Evolutionary conservation across 2,888 invertebrate genomes (phyloP).

Genomic region (Crossocerus cetratus): DNA sequence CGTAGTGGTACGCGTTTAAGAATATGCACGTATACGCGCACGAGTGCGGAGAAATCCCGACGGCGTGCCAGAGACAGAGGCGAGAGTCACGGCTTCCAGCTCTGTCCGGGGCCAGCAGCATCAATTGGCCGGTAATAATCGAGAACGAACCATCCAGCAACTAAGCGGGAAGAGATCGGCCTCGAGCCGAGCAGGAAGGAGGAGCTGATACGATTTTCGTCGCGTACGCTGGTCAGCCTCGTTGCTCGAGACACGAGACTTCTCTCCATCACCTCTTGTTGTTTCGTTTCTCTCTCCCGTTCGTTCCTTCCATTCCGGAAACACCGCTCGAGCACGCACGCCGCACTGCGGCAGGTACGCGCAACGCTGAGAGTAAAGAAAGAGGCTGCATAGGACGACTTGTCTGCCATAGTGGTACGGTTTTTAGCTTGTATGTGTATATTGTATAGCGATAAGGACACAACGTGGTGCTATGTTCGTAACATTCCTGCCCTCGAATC

Average conservation of each 20-base stretch:
- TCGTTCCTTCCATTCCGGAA: neutral
- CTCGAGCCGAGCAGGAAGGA: no score
- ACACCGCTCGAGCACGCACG: no score
- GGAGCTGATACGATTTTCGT: conserved; percentile 15
- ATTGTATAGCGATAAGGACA: conserved; percentile 40
- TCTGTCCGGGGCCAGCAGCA: conserved; percentile 8
- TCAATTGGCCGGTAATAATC: conserved; percentile 34
- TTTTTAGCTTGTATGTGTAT: conserved; percentile 40
- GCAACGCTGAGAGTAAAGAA: neutral
- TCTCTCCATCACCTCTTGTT: neutral
- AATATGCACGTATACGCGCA: conserved; percentile 16
- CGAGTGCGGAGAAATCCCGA: conserved; percentile 6
- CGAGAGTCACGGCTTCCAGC: conserved; percentile 47
- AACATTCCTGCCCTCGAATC: conserved; percentile 37
- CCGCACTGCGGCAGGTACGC: neutral
- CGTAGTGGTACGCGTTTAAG: conserved; percentile 17
- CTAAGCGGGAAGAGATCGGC: no score
- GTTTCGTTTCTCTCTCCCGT: neutral
- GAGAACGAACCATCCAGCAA: no score
- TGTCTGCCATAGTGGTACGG: conserved; percentile 44
- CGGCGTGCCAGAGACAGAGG: conserved; percentile 32
- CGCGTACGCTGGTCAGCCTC: conserved; percentile 10
- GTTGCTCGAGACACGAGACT: neutral
- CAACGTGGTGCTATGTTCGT: conserved; percentile 48
- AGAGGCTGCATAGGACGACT: conserved; percentile 29